A percentile compares a stretch with the other conserved stretches of the same genome.
Conservation (phyloP, 2,113 vertebrate genomes). For the Rallus limicola region DNA sequence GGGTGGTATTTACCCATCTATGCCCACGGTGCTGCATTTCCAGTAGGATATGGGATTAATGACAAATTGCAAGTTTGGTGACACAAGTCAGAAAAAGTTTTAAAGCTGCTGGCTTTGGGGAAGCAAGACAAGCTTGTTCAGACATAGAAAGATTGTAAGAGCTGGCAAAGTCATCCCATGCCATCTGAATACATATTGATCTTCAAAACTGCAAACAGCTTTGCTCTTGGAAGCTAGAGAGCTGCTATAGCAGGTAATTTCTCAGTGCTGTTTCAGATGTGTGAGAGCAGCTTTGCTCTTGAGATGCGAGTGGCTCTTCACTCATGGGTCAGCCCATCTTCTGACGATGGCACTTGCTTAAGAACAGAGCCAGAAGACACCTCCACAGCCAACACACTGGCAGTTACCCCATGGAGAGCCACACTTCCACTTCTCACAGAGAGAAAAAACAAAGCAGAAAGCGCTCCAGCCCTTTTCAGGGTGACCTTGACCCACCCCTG, state of each 20-base stretch:
- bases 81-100: neutral
- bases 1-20: neutral
- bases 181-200: neutral
- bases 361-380: neutral
- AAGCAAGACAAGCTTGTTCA: neutral
- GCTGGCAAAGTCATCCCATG: neutral
- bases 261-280: neutral
- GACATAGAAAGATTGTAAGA: neutral
- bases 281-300: neutral
- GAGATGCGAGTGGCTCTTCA: neutral
- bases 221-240: neutral
- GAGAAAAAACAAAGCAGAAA: neutral
- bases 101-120: neutral
- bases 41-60: neutral
- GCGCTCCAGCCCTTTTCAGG: neutral
- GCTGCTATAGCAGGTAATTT: neutral
- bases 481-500: neutral
- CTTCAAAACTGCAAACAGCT: neutral
- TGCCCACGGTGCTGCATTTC: neutral
- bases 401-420: neutral
- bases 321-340: neutral
- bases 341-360: neutral
- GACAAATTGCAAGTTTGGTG: neutral
- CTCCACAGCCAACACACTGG: fast-evolving
- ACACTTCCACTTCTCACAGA: neutral